These are phyloP conservation scores for Tricholauxania praeusta DNA, from an alignment of 2,888 invertebrate genomes.

Conservation along the genomic window DNA sequence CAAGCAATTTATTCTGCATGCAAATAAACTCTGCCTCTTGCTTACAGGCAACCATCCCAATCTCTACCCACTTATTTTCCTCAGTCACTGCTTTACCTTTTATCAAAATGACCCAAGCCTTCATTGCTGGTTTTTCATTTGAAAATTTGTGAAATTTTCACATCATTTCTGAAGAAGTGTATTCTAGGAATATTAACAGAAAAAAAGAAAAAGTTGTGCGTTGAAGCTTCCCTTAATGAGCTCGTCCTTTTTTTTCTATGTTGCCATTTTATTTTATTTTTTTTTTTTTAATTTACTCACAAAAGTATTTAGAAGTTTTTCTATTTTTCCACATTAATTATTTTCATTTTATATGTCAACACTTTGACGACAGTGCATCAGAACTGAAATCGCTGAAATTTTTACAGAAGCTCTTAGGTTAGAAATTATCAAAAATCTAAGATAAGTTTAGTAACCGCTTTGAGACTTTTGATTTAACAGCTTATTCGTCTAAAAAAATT, in stretches of 20 bases:
- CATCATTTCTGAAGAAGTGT: conserved; percentile 14
- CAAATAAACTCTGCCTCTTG: conserved; percentile 33
- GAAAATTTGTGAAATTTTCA: conserved; percentile 47
- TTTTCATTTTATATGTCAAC: neutral
- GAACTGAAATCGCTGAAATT: too few relatives aligned
- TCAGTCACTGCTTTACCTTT: conserved; percentile 31
- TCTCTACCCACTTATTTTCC: conserved; percentile 44
- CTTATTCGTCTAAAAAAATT: too few relatives aligned
- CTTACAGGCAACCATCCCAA: neutral
- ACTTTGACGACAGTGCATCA: neutral
- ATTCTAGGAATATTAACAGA: conserved; percentile 2
- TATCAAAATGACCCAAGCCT: conserved; percentile 34
- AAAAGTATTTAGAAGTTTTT: conserved; percentile 11
- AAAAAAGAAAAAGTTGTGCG: neutral
- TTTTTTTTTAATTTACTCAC: conserved; percentile 6
- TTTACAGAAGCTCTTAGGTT: too few relatives aligned
- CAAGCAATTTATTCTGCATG: conserved; percentile 59
- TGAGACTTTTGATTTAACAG: too few relatives aligned
- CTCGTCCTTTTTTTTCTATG: conserved; percentile 7
- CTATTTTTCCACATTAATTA: neutral
- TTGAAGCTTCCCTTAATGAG: conserved; percentile 20
- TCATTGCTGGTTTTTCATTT: conserved; percentile 48
- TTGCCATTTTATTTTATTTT: conserved; percentile 10
- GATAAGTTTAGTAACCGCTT: too few relatives aligned
- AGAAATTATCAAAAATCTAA: too few relatives aligned